phyloP scores from a whole-genome alignment of 2,888 invertebrate species.

The Drosophila recens region DNA sequence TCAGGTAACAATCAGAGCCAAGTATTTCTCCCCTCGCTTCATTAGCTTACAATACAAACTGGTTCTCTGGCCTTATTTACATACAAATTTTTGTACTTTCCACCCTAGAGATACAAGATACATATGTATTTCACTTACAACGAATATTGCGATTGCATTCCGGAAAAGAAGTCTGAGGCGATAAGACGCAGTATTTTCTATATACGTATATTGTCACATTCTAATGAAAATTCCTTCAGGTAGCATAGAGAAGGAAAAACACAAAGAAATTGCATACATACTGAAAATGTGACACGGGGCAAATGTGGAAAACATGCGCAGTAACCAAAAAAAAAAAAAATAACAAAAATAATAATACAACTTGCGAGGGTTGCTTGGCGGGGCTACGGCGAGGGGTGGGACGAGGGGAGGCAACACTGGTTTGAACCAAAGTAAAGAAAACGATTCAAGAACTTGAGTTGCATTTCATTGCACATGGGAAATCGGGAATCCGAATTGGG shows the following conservation, averaged over 20 bases:
- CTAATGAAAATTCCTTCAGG: slow-evolving; percentile 74
- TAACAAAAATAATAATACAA: background rate
- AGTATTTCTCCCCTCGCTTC: background rate
- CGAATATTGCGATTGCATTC: slow-evolving; percentile 52
- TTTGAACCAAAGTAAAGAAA: background rate
- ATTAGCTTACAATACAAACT: slow-evolving; percentile 30
- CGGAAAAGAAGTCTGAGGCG: slow-evolving; percentile 15
- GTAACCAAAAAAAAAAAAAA: no score
- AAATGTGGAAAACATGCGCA: slow-evolving; percentile 59
- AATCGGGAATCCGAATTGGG: slow-evolving; percentile 2
- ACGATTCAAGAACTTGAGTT: slow-evolving; percentile 12
- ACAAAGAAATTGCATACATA: slow-evolving; percentile 56
- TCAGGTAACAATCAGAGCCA: slow-evolving; percentile 22
- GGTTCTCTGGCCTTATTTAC: slow-evolving; percentile 24
- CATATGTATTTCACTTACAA: background rate
- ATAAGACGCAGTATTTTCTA: slow-evolving; percentile 61
- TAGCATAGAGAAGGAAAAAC: slow-evolving; percentile 36
- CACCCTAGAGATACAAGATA: slow-evolving; percentile 8
- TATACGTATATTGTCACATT: slow-evolving; percentile 53
- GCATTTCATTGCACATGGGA: slow-evolving; percentile 13
- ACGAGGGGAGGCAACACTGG: background rate
- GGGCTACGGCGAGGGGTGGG: slow-evolving; percentile 20
- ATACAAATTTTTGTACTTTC: slow-evolving; percentile 2
- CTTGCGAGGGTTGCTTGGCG: slow-evolving; percentile 31
- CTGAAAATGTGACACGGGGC: slow-evolving; percentile 22